Conservation (phyloP, 2,888 invertebrate genomes). For the Graphium colonna region DNA sequence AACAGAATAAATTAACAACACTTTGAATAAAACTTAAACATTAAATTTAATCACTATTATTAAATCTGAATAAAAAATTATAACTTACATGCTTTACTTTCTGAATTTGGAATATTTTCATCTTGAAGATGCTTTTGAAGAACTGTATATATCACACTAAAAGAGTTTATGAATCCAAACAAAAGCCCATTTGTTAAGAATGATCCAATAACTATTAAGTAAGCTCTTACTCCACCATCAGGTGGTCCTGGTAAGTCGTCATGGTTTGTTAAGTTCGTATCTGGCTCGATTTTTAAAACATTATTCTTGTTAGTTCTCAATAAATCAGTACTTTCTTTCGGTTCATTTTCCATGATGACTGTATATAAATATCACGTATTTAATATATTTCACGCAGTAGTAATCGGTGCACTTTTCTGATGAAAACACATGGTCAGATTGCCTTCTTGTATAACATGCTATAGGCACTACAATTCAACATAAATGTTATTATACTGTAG, state of each 20-base stretch:
- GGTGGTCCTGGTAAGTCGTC: constrained; percentile 69
- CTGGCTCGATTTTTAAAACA: constrained; percentile 37
- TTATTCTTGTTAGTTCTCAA: constrained; percentile 37
- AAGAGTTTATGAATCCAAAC: constrained; percentile 94
- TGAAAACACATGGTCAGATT: constrained; percentile 6
- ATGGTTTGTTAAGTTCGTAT: constrained; percentile 38
- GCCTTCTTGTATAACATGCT: constrained; percentile 1
- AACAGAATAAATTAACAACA: not conserved
- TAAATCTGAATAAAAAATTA: constrained; percentile 11
- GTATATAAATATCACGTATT: not conserved
- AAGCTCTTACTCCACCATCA: constrained; percentile 90
- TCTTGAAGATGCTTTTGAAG: constrained; percentile 82
- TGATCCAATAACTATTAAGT: constrained; percentile 90
- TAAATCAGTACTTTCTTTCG: constrained; percentile 59
- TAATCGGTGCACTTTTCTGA: not conserved
- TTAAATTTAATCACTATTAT: not conserved
- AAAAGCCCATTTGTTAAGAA: constrained; percentile 94
- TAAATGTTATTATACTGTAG: not conserved
- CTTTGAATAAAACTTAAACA: not conserved
- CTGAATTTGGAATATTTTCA: constrained; percentile 84
- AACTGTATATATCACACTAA: constrained; percentile 88
- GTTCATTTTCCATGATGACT: constrained; percentile 45
- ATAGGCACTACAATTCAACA: not conserved
- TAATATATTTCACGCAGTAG: constrained; percentile 4
- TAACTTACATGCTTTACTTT: constrained; percentile 90